These are phyloP conservation scores for Cetonia aurata DNA, from an alignment of 2,888 invertebrate species.

Conservation along the genomic window DNA sequence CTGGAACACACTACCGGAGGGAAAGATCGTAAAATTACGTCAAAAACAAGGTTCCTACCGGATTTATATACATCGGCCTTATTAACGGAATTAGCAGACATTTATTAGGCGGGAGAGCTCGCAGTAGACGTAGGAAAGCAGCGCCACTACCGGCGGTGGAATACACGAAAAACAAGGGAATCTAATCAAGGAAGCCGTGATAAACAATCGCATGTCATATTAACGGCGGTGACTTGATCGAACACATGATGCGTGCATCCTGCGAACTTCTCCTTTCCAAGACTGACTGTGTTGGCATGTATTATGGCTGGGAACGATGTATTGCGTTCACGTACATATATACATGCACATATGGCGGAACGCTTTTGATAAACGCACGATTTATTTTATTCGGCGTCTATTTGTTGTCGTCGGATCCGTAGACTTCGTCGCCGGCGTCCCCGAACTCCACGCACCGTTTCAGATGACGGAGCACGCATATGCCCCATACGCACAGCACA, in stretches of 20 bases:
- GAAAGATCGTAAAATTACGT: constrained; percentile 41
- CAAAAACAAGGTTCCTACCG: constrained; percentile 37
- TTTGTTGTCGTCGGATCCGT: constrained; percentile 38
- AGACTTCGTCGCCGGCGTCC: constrained; percentile 4
- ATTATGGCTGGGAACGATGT: constrained; percentile 45
- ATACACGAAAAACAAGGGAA: constrained; percentile 57
- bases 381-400: constrained; percentile 57
- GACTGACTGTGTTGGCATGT: constrained; percentile 12
- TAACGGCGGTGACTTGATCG: constrained; percentile 60
- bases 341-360: constrained; percentile 36
- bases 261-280: constrained; percentile 7
- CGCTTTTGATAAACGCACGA: constrained; percentile 55
- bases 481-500: constrained; percentile 33
- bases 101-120: constrained; percentile 36
- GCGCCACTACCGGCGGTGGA: constrained; percentile 12
- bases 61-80: constrained; percentile 40
- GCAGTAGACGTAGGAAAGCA: neutral
- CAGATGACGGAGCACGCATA: constrained; percentile 42
- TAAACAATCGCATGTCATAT: constrained; percentile 64
- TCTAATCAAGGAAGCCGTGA: constrained; percentile 59
- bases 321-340: constrained; percentile 6
- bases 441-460: constrained; percentile 53
- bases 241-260: constrained; percentile 64
- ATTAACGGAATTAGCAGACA: constrained; percentile 42
- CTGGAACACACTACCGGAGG: constrained; percentile 22